Evolutionary conservation across 1,140 invertebrate genomes (phyloP), one percentile per base, ranked within the genome.

Genomic region (Solenopsis invicta): DNA sequence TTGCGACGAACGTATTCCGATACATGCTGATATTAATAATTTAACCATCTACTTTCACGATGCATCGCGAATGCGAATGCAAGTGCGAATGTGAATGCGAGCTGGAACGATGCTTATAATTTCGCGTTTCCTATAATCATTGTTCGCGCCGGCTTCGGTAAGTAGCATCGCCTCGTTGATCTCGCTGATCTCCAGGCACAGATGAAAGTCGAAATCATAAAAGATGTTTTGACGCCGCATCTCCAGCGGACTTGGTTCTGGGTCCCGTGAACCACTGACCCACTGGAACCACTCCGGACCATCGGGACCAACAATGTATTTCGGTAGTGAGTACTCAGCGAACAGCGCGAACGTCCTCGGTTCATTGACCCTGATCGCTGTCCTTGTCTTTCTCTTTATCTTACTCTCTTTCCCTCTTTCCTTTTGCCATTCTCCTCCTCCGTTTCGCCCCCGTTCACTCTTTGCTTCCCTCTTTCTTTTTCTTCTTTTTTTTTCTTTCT

Each of bases 251-350:
- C 77, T 69, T 21, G 69, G 54, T 78, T 78, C 76, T 72, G 50
- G 56, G 41, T 86, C 21, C 90, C 88, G 86, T 94, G 94, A 94
- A 94, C 94, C 92, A 94, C 92, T 94, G 94, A 94, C 94, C 94
- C 93, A 94, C 93, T 94, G 91, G 89, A 66, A 91, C 87, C 89
- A 90, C 86, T 92, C 78, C 86, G 92, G 88, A 92, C 86, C 86
- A 89, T 91, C 82, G 87, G 86, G 87, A 89, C 77, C 82, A 88
- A 61, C 66, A 87, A 90, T 92, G 90, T 92, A 94, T 93, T 94
- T 93, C 91, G 93, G 92, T 94, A 94, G 91, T 91, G 87, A 91
- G 91, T 94, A 92, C 88, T 91, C 87, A 88, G 87, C 90, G 91
- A 93, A 93, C 89, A 91, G 88, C 90, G 88, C 90, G 91, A 89